Evolutionary conservation across 1,140 invertebrate genomes (phyloP).

Genomic region (Copidosoma floridanum): DNA sequence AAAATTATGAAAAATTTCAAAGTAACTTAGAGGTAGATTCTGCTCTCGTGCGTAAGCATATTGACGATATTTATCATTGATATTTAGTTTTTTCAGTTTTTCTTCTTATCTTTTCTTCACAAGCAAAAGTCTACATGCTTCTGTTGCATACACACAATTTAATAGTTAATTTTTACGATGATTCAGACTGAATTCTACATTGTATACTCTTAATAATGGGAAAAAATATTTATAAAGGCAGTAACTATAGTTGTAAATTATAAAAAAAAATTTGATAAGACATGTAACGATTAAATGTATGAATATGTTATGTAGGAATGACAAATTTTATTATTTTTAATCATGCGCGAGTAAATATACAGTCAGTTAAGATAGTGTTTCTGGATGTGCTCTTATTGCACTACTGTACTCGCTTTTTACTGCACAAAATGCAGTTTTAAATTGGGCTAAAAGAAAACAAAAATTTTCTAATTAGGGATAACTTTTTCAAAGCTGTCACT

Average conservation of each 20-base stretch:
- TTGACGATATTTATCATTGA: background rate
- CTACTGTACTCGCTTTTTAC: conserved; percentile 7
- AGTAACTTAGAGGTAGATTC: no score
- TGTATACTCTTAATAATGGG: conserved; percentile 5
- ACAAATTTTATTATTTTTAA: no score
- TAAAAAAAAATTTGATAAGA: conserved; percentile 19
- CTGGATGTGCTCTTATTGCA: no score
- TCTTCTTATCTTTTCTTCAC: background rate
- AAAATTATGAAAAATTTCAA: background rate
- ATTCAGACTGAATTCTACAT: conserved; percentile 28
- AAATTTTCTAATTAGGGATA: no score
- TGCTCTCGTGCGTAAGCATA: background rate
- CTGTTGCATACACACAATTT: background rate
- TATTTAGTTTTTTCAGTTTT: background rate
- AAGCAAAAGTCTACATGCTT: background rate
- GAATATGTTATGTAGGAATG: no score
- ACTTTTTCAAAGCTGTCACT: no score
- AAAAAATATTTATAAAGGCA: background rate
- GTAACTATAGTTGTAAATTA: conserved; percentile 9
- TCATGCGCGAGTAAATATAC: no score
- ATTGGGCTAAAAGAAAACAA: no score
- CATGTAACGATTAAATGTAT: no score
- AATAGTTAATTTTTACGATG: conserved; percentile 11
- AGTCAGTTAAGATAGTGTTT: no score
- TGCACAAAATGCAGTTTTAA: conserved; percentile 19